Conservation (phyloP, 2,113 vertebrate genomes). For the Neofelis nebulosa region DNA sequence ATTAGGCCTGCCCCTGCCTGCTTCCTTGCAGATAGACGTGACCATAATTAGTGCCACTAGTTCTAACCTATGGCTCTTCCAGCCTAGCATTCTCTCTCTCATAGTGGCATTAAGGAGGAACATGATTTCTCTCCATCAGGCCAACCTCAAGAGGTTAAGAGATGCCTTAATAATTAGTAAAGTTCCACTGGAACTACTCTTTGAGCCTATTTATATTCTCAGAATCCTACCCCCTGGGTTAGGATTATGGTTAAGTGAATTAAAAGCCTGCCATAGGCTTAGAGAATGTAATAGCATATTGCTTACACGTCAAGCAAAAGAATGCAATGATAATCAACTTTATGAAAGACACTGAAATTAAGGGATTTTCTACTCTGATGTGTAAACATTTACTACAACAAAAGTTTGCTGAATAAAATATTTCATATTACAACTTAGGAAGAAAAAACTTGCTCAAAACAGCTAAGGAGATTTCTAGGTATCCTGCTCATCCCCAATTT, state of each 20-base stretch:
- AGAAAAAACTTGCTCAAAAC: slow-evolving; percentile 49
- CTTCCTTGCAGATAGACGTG: neutral
- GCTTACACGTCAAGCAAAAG: slow-evolving; percentile 61
- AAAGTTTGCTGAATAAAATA: slow-evolving; percentile 45
- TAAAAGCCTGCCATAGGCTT: slow-evolving; percentile 67
- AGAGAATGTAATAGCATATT: slow-evolving; percentile 70
- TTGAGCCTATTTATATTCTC: slow-evolving; percentile 62
- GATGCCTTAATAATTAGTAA: slow-evolving; percentile 72
- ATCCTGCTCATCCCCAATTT: slow-evolving; percentile 10
- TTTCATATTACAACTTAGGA: slow-evolving; percentile 33
- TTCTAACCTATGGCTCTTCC: slow-evolving; percentile 13
- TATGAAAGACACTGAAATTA: slow-evolving; percentile 55
- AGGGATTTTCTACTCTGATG: slow-evolving; percentile 55
- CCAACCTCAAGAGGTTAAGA: slow-evolving; percentile 60
- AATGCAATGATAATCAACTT: slow-evolving; percentile 63
- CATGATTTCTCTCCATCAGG: slow-evolving; percentile 45
- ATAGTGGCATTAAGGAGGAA: slow-evolving; percentile 52
- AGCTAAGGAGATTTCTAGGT: slow-evolving; percentile 26
- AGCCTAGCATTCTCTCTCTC: slow-evolving; percentile 29
- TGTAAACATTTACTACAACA: slow-evolving; percentile 23
- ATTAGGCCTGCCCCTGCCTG: neutral
- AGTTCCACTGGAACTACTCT: slow-evolving; percentile 68
- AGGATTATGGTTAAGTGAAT: slow-evolving; percentile 63
- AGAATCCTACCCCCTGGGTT: slow-evolving; percentile 52
- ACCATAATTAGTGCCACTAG: slow-evolving; percentile 1